Base-by-base conservation (phyloP, 2,113 vertebrate genomes). In the Sebastes schlegelii region DNA sequence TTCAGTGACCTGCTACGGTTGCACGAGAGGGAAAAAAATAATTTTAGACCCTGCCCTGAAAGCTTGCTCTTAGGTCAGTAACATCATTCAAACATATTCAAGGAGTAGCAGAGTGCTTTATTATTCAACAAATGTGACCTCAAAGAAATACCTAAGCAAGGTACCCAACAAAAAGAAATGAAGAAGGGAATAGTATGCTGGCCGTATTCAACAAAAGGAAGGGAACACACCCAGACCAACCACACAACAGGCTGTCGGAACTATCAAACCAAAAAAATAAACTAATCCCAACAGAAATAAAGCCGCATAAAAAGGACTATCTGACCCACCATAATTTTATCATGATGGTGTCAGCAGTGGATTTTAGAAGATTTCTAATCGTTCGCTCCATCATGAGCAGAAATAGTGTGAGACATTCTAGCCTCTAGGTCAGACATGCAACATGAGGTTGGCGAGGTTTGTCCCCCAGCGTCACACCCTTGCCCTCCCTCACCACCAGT, bases 401-500 rank as follows among this genome's bases (percentile, higher is more conserved):
- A n/a, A 57, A 61, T n/a, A 3, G 40, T 42, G 42, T 13, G 2
- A 52, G 21, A 40, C 51, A 58, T 10, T 40, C 8, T 9, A 12
- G 14, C 49, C 43, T 46, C 42, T 73, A 61, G 68, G 65, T 75
- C 48, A 71, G 71, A 87, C 63, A 82, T 77, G 83, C 58, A 62
- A 26, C 64, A 42, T 48, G 58, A 74, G 12, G 82, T 73, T 64
- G 68, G 46, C 23, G 13, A 49, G 63, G 19, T 76, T 70, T 80
- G 82, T 86, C 65, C 5, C 43, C 16, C 55, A 34, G 51, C 61
- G 43, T 78, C 21, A 71, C 82, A 75, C 46, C 16, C 4, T 43
- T 60, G 45, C 70, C 81, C 34, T 69, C 79, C 57, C 2, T 85
- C 85, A 77, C 72, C 70, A 71, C 58, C 52, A 66, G 72, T 23